Percentiles rank a stretch among this genome's conserved stretches.
Conservation (phyloP, 2,113 vertebrate genomes). For the Erpornis zantholeuca region DNA sequence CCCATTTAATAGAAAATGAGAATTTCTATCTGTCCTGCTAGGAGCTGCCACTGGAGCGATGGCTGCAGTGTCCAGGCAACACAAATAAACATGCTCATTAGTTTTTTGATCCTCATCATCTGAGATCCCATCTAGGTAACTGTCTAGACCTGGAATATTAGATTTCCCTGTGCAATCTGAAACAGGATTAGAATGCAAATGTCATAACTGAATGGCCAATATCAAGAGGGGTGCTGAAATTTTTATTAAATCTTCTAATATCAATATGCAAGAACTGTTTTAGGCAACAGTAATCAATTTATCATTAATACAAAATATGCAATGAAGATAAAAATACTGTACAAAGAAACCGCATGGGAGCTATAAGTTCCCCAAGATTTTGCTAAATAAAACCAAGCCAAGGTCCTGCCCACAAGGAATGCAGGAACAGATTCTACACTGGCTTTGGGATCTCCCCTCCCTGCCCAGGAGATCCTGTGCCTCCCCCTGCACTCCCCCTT, state of each 20-base stretch:
- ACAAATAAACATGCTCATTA: neutral
- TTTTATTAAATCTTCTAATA: neutral
- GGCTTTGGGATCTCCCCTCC: neutral
- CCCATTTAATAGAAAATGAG: neutral
- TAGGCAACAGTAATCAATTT: neutral
- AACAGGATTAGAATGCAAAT: neutral
- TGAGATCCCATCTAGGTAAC: neutral
- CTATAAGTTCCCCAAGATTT: neutral
- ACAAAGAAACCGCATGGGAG: neutral
- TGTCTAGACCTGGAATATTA: neutral
- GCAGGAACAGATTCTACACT: rapidly evolving
- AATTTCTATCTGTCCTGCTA: neutral
- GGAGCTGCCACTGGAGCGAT: neutral
- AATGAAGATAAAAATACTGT: neutral
- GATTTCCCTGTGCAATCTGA: neutral
- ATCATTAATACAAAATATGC: neutral
- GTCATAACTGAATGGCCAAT: neutral
- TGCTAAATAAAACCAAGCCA: neutral
- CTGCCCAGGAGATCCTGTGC: neutral
- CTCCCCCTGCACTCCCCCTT: neutral
- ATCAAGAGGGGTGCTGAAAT: neutral
- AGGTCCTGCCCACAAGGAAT: neutral
- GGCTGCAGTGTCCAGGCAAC: neutral
- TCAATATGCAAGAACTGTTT: neutral
- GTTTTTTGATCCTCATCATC: neutral